Evolutionary conservation across 2,888 invertebrate species (phyloP), one percentile per base, ranked within the genome.

Genomic region (Creontiades dilutus): DNA sequence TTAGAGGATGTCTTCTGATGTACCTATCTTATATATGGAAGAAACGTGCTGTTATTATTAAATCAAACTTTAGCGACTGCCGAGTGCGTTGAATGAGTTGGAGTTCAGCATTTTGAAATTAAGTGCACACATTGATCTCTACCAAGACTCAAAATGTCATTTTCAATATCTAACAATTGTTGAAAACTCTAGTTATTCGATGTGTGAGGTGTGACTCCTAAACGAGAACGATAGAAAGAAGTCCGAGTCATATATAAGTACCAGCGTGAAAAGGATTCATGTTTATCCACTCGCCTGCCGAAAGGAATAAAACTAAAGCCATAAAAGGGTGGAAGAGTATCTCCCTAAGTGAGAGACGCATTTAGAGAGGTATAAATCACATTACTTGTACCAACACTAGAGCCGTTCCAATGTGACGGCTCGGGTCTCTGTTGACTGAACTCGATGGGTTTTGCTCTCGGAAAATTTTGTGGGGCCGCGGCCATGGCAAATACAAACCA

Each of bases 321-420:
- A 52, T 52, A 52, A 80, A 80, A 46, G 37, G 16, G 19, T 16
- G 47, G 82, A 48, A 52, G 12, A 48, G 27, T 46, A 47, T 82
- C 47, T 82, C 52, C 80, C 82, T 82, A 82, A 82, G 52, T 82
- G 82, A 52, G 82, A 48, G 52, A 9, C 47, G 52, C 47, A 48
- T 82, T 82, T 82, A 82, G 47, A 82, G 48, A 82, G 19, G 52
- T 47, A 82, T 82, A 82, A 82, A 82, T 82, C 82, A 82, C 82
- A 82, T 82, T 82, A 82, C 52, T 82, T 82, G 82, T 19, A 52
- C 82, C 82, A 82, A 82, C 68, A 68, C 68, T 23, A 7, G 68
- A 4, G 68, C 68, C 68, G 19, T 23, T 68, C 23, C 68, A 7
- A 68, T 68, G 23, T 68, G 68, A 68, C 68, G 68, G n/a, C 23